Percentiles rank a stretch among this genome's conserved stretches.
These are phyloP conservation scores for Maniola jurtina DNA, from an alignment of 1,140 invertebrate genomes.

Conservation along the genomic window DNA sequence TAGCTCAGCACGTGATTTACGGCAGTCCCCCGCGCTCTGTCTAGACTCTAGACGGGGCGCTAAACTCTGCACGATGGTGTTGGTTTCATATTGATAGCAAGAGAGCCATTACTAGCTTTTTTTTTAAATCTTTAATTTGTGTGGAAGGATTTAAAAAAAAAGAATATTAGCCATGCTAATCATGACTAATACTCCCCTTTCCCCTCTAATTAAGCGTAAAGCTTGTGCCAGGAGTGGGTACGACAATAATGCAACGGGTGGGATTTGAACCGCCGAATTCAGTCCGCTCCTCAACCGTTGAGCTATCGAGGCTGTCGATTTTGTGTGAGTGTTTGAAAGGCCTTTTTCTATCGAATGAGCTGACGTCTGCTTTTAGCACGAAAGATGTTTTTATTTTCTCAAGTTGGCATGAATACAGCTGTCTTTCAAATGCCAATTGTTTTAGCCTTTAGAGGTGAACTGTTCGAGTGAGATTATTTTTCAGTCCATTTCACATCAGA, in stretches of 20 bases:
- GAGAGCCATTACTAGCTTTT: too few species aligned
- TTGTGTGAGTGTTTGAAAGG: too few species aligned
- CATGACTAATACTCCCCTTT: too few species aligned
- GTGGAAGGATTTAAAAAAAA: too few species aligned
- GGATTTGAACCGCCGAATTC: too few species aligned
- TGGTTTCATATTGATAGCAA: background rate
- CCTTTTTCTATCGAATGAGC: background rate
- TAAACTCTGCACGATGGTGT: conserved; percentile 37
- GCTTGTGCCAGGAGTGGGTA: too few species aligned
- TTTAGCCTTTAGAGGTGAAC: conserved; percentile 10
- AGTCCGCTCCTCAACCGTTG: too few species aligned
- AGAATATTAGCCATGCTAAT: too few species aligned
- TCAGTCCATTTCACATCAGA: background rate
- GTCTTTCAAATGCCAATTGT: conserved; percentile 4
- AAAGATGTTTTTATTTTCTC: conserved; percentile 1
- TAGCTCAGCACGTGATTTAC: conserved; percentile 25
- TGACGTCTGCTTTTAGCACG: background rate
- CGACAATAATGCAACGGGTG: too few species aligned
- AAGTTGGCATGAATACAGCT: conserved; percentile 3
- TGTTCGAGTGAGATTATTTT: conserved; percentile 12
- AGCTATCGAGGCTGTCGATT: too few species aligned
- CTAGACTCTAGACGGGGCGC: conserved; percentile 51
- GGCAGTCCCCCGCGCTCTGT: conserved; percentile 22
- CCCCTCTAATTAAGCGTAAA: too few species aligned
- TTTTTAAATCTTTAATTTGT: too few species aligned